Evolutionary conservation across 2,113 vertebrate genomes (phyloP).

Genomic region (Rhizomys pruinosus): DNA sequence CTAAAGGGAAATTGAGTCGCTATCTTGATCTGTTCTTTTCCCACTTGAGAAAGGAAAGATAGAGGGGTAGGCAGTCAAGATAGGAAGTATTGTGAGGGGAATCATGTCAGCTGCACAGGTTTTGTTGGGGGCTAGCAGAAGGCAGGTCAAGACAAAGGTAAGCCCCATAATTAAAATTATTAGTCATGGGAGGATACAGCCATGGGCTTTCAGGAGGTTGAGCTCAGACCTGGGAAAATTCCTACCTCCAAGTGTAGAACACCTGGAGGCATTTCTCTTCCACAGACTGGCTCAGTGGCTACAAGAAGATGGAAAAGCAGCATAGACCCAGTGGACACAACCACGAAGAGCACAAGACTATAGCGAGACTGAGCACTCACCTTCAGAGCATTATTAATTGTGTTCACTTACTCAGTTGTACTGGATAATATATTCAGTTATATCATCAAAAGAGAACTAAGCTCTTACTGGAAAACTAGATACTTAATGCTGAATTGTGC

Average conservation of each 20-base stretch:
- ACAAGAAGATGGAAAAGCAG: not conserved
- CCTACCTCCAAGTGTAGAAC: not conserved
- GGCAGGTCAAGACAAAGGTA: not conserved
- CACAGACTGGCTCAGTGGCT: not conserved
- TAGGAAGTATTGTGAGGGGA: not conserved
- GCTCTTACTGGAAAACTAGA: not conserved
- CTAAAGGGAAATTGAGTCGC: not conserved
- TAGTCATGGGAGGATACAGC: not conserved
- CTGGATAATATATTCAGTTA: constrained; percentile 25
- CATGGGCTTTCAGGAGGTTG: not conserved
- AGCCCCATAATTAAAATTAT: constrained; percentile 1
- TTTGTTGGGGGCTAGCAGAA: constrained; percentile 15
- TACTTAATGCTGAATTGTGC: constrained; percentile 12
- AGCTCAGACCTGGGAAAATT: not conserved
- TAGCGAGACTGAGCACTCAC: not conserved
- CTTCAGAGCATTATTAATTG: not conserved
- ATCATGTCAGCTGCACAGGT: not conserved
- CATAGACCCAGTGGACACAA: not conserved
- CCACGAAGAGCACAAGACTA: not conserved
- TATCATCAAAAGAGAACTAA: constrained; percentile 4
- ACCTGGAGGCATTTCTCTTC: not conserved
- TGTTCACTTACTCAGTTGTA: not conserved
- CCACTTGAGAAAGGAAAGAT: constrained; percentile 32
- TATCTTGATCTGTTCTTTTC: constrained; percentile 21
- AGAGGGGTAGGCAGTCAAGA: not conserved